Evolutionary conservation across 1,140 invertebrate species (phyloP).

Genomic region (Caenorhabditis inopinata): DNA sequence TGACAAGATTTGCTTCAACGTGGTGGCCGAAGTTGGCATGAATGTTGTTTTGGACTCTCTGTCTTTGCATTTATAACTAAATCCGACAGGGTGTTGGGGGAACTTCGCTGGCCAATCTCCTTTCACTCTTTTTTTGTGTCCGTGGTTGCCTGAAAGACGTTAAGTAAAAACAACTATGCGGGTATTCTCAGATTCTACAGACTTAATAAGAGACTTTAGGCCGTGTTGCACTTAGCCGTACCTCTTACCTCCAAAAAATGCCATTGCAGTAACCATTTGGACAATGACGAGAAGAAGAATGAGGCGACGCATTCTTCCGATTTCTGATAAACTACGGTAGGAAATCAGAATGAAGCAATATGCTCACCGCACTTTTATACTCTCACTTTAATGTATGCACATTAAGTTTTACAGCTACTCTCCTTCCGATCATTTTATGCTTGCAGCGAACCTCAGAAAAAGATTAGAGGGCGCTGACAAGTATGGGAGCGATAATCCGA

Average conservation of each 20-base stretch:
- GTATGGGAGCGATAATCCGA: too few relatives aligned
- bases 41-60: not conserved
- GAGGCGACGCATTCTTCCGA: constrained; percentile 8
- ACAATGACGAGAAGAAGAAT: not conserved
- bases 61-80: not conserved
- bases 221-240: not conserved
- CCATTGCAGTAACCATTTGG: not conserved
- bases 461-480: too few relatives aligned
- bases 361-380: constrained; percentile 19
- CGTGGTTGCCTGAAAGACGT: not conserved
- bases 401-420: constrained; percentile 14
- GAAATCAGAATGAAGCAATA: not conserved
- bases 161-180: too few relatives aligned
- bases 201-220: too few relatives aligned
- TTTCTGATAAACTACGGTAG: not conserved
- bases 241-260: not conserved
- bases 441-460: not conserved
- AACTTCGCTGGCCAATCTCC: constrained; percentile 7
- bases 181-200: too few relatives aligned
- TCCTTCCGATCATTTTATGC: not conserved
- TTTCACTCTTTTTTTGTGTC: not conserved
- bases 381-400: not conserved
- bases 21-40: too few relatives aligned
- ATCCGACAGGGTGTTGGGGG: constrained; percentile 2
- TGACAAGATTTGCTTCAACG: too few relatives aligned